A percentile compares a stretch with the other conserved stretches of the same genome.
Evolutionary conservation across 2,113 vertebrate species (phyloP).

Genomic region (Gallinago jamesoni): DNA sequence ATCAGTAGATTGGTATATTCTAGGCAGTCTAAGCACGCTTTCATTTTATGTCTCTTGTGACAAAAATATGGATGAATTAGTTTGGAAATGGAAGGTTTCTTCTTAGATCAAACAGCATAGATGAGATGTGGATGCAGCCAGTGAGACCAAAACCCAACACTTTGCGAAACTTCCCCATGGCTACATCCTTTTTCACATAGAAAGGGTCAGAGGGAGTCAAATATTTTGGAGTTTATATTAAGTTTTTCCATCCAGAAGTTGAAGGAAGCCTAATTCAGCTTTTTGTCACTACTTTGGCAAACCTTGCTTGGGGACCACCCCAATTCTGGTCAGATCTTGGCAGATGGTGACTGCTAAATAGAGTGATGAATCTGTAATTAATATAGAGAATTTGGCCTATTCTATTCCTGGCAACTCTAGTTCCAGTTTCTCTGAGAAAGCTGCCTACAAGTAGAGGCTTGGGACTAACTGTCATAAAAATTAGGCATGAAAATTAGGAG

Average conservation of each 20-base stretch:
- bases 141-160: accelerated
- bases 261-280: neutral
- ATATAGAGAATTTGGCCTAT: neutral
- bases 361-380: neutral
- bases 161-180: neutral
- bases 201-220: neutral
- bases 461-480: neutral
- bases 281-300: slow-evolving; percentile 9
- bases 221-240: neutral
- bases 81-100: neutral
- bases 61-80: neutral
- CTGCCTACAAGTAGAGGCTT: neutral
- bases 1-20: neutral
- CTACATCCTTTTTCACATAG: neutral
- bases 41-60: neutral
- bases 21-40: neutral
- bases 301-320: neutral
- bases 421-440: neutral
- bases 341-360: neutral
- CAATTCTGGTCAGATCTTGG: neutral
- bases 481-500: neutral
- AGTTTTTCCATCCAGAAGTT: neutral
- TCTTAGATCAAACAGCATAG: neutral
- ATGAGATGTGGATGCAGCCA: neutral
- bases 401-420: neutral